Percentiles rank a stretch among this genome's conserved stretches.
phyloP scores from a whole-genome alignment of 2,888 invertebrate species.

The Phragmatobia fuliginosa region DNA sequence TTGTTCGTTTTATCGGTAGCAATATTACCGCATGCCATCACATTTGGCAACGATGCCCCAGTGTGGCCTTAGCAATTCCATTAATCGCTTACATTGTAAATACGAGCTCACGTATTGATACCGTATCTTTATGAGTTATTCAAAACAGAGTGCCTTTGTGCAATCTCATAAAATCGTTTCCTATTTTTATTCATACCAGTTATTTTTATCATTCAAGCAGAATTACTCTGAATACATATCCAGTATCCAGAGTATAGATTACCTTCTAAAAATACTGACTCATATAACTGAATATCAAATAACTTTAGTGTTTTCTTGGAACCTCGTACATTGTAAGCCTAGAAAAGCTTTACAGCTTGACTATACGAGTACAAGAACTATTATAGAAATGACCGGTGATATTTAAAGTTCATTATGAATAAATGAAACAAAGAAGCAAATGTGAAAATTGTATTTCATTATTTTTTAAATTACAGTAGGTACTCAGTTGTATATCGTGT shows the following conservation, averaged over 20 bases:
- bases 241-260: neutral
- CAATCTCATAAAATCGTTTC: neutral
- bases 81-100: conserved; percentile 40
- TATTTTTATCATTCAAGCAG: neutral
- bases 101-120: conserved; percentile 32
- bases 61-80: conserved; percentile 42
- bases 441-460: too few species aligned
- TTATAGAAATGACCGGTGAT: neutral
- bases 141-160: conserved; percentile 6
- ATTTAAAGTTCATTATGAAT: neutral
- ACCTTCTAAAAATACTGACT: neutral
- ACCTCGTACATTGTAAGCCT: neutral
- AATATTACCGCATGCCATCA: conserved; percentile 37
- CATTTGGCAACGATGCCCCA: conserved; percentile 46
- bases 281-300: neutral
- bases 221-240: neutral
- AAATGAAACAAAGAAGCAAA: neutral
- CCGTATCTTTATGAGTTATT: conserved; percentile 9
- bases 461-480: too few species aligned
- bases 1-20: conserved; percentile 30
- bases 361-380: neutral
- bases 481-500: too few species aligned
- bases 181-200: neutral
- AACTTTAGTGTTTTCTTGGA: neutral
- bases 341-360: neutral